Evolutionary conservation across 2,113 vertebrate genomes (phyloP).

Genomic region (Epinephelus cyanopodus): DNA sequence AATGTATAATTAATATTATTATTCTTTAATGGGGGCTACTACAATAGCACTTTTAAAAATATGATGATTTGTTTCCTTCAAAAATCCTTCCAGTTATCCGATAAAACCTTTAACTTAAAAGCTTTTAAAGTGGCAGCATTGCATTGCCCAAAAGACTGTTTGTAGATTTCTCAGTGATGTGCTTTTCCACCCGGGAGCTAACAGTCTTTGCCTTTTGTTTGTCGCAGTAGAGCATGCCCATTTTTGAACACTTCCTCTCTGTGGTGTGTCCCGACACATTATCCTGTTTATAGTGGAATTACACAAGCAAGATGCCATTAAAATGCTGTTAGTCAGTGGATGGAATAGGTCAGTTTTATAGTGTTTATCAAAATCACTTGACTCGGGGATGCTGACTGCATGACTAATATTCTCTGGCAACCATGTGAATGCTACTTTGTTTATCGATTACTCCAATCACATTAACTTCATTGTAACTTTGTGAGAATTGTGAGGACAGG

Average conservation of each 20-base stretch:
- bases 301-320: background rate
- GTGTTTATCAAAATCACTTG: slow-evolving; percentile 36
- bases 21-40: too few species aligned
- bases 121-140: background rate
- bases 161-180: slow-evolving; percentile 3
- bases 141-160: background rate
- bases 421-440: background rate
- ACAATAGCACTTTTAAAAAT: too few species aligned
- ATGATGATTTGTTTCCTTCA: too few species aligned
- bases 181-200: background rate
- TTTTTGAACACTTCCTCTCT: slow-evolving; percentile 3
- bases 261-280: background rate
- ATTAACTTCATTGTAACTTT: slow-evolving; percentile 3
- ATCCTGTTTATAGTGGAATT: background rate
- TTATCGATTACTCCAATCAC: slow-evolving; percentile 19
- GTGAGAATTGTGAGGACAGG: background rate
- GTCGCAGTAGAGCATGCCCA: background rate
- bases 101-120: background rate
- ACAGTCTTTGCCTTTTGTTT: slow-evolving; percentile 6
- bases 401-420: background rate
- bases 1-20: background rate
- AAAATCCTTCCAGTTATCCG: background rate
- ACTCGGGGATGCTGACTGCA: background rate
- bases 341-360: slow-evolving; percentile 12
- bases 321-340: slow-evolving; percentile 1